These are phyloP conservation scores for Leistus spinibarbis DNA, from an alignment of 2,888 invertebrate species.

Conservation along the genomic window DNA sequence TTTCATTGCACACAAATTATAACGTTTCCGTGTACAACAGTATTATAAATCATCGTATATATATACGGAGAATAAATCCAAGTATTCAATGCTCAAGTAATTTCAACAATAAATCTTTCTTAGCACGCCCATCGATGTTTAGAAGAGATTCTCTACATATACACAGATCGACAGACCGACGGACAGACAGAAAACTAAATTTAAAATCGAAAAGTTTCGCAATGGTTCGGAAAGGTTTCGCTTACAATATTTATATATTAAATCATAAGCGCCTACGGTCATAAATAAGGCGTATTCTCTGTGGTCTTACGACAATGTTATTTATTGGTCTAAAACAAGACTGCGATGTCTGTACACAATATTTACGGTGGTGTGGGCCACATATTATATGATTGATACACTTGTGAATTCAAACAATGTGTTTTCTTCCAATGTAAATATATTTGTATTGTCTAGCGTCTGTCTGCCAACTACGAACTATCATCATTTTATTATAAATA, in stretches of 20 bases:
- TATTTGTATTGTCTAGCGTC: not conserved
- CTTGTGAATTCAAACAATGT: not conserved
- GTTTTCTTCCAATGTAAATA: not conserved
- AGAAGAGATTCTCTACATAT: conserved; percentile 17
- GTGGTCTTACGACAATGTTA: conserved; percentile 9
- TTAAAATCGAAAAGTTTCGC: conserved; percentile 28
- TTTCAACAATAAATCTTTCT: conserved; percentile 32
- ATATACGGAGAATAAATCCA: conserved; percentile 26
- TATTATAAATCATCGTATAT: conserved; percentile 31
- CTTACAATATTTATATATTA: conserved; percentile 36
- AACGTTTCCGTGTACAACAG: conserved; percentile 23
- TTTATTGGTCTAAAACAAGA: conserved; percentile 20
- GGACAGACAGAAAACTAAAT: conserved; percentile 29
- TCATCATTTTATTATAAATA: too few relatives aligned
- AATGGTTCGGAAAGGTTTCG: not conserved
- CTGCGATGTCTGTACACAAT: not conserved
- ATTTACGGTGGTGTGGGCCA: not conserved
- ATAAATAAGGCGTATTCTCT: conserved; percentile 20
- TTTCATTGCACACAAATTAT: conserved; percentile 27
- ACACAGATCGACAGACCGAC: not conserved
- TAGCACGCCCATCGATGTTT: conserved; percentile 33
- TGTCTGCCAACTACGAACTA: too few relatives aligned
- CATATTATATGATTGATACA: not conserved
- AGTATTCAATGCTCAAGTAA: conserved; percentile 35
- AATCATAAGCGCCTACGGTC: conserved; percentile 29